Conservation (phyloP, 2,888 invertebrate species). For the Caenorhabditis sp. region DNA sequence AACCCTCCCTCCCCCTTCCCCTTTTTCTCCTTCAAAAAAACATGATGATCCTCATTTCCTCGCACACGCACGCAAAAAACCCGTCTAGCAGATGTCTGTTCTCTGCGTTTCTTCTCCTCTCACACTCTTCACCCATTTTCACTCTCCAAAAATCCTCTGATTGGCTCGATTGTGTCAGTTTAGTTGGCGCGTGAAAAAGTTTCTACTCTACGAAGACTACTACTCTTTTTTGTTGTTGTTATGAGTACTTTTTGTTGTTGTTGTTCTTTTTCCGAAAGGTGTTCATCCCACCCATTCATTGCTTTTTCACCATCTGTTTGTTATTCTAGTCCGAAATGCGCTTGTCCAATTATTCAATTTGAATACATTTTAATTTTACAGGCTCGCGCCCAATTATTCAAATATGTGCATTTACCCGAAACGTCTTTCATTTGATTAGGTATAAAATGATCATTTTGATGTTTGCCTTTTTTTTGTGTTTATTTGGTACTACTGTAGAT, state of each 20-base stretch:
- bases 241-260: neutral
- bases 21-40: neutral
- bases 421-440: slow-evolving; percentile 1
- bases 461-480: neutral
- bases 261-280: neutral
- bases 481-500: neutral
- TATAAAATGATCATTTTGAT: neutral
- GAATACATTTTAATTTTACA: neutral
- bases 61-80: neutral
- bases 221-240: too few relatives aligned
- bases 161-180: slow-evolving; percentile 37
- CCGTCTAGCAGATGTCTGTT: slow-evolving; percentile 3
- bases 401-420: neutral
- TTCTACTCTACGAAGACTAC: too few relatives aligned
- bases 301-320: neutral
- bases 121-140: slow-evolving; percentile 13
- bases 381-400: neutral
- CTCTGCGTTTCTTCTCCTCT: slow-evolving; percentile 22
- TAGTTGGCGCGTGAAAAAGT: neutral
- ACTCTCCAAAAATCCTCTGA: slow-evolving; percentile 35
- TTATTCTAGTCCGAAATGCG: neutral
- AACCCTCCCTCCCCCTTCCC: neutral
- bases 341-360: neutral
- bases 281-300: neutral
- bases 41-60: neutral